A percentile compares a stretch with the other conserved stretches of the same genome.
Evolutionary conservation across 2,888 invertebrate genomes (phyloP).

Genomic region (Portevinia maculata): DNA sequence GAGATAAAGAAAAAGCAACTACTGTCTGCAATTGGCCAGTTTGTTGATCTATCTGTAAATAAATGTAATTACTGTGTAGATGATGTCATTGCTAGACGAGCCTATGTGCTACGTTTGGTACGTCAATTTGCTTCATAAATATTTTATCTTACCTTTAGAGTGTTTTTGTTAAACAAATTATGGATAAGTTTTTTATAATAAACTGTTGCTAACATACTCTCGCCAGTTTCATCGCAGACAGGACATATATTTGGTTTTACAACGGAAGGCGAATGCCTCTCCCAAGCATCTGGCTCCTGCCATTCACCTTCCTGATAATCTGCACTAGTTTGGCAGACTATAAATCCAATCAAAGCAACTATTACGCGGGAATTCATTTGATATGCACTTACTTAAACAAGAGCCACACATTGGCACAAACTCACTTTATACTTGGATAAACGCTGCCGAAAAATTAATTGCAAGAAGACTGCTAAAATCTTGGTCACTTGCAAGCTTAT

Average conservation of each 20-base stretch:
- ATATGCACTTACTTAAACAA: background rate
- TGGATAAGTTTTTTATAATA: conserved; percentile 42
- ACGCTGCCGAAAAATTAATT: background rate
- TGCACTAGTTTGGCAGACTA: conserved; percentile 3
- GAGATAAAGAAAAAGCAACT: conserved; percentile 11
- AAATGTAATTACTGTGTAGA: background rate
- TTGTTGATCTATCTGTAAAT: conserved; percentile 24
- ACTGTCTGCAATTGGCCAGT: conserved; percentile 30
- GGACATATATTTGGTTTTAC: conserved; percentile 21
- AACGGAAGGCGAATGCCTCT: conserved; percentile 19
- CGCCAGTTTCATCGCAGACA: conserved; percentile 36
- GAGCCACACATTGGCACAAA: no score
- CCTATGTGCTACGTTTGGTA: background rate
- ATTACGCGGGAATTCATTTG: conserved; percentile 27
- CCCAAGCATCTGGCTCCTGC: conserved; percentile 58
- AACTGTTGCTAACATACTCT: background rate
- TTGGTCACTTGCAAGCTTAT: background rate
- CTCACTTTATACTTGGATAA: background rate
- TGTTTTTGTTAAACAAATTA: conserved; percentile 36
- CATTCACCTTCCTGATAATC: conserved; percentile 26
- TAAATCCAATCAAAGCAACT: conserved; percentile 17
- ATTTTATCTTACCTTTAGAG: conserved; percentile 27
- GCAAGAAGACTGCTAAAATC: background rate
- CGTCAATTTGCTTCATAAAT: no score
- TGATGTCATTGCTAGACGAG: conserved; percentile 34